Evolutionary conservation across 1,140 invertebrate genomes (phyloP).

Genomic region (Centruroides sculpturatus): DNA sequence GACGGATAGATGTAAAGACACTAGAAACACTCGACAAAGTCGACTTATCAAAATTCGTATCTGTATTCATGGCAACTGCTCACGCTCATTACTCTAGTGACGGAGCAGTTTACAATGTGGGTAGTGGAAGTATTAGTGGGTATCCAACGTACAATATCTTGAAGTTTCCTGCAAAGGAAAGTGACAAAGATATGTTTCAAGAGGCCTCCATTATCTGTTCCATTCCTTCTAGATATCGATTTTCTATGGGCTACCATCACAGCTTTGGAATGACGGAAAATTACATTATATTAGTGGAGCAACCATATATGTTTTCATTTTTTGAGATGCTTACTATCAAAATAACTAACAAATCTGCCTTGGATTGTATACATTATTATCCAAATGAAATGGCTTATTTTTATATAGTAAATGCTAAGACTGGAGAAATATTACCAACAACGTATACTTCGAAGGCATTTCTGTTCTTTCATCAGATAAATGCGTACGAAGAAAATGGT

Average conservation of each 20-base stretch:
- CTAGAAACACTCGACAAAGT: conserved; percentile 36
- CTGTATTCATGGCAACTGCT: conserved; percentile 24
- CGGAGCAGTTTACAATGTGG: conserved; percentile 23
- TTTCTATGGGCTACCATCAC: conserved; percentile 75
- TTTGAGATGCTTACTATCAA: no score
- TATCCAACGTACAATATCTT: conserved; percentile 1
- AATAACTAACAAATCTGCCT: no score
- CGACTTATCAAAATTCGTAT: conserved; percentile 6
- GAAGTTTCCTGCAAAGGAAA: conserved; percentile 2
- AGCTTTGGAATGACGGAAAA: conserved; percentile 72
- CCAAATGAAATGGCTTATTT: no score
- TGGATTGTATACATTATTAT: no score
- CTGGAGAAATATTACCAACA: conserved; percentile 37
- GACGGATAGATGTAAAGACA: conserved; percentile 27
- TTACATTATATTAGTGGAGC: conserved; percentile 69
- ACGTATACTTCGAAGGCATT: conserved; percentile 47
- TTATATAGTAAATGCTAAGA: conserved; percentile 42
- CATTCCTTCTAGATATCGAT: conserved; percentile 51
- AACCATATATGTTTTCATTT: conserved; percentile 34
- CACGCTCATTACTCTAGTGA: conserved; percentile 25
- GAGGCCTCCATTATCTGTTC: conserved; percentile 40
- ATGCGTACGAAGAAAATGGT: conserved; percentile 58
- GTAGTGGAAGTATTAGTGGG: conserved; percentile 3
- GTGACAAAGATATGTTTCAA: not conserved
- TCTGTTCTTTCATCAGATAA: conserved; percentile 79